These are phyloP conservation scores for Callionymus lyra DNA, from an alignment of 2,113 vertebrate genomes.

Conservation along the genomic window DNA sequence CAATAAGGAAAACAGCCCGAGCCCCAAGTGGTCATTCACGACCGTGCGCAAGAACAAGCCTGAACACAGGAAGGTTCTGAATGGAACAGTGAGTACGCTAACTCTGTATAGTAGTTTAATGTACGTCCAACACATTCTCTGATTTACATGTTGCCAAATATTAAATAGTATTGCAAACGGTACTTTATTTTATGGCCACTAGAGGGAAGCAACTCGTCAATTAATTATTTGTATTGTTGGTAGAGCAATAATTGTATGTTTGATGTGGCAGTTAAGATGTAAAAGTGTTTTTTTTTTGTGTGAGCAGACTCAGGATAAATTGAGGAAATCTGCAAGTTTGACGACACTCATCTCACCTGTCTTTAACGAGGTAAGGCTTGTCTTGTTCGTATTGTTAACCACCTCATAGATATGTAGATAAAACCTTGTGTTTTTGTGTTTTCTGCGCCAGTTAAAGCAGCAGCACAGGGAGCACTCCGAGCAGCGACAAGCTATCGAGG, in stretches of 20 bases:
- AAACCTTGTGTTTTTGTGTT: not conserved
- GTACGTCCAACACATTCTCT: too few relatives aligned
- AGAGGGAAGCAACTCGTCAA: too few relatives aligned
- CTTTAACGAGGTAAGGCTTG: conserved; percentile 78
- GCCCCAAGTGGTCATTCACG: conserved; percentile 80
- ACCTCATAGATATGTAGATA: not conserved
- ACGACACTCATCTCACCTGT: conserved; percentile 83
- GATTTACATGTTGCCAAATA: too few relatives aligned
- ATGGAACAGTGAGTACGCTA: conserved; percentile 72
- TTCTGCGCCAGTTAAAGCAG: conserved; percentile 75
- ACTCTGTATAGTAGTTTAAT: not conserved
- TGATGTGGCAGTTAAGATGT: too few relatives aligned
- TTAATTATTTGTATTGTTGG: too few relatives aligned
- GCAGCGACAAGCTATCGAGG: conserved; percentile 81
- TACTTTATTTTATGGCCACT: too few relatives aligned
- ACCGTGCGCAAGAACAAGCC: conserved; percentile 93
- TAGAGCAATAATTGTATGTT: too few relatives aligned
- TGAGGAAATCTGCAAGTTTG: conserved; percentile 77
- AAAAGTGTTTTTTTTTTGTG: not conserved
- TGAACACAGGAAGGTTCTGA: conserved; percentile 78
- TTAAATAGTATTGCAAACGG: too few relatives aligned
- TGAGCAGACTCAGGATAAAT: conserved; percentile 74
- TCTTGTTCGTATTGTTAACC: not conserved
- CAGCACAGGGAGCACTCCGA: conserved; percentile 80
- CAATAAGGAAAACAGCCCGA: conserved; percentile 81